phyloP scores from a whole-genome alignment of 2,888 invertebrate genomes.

The Orchestes rusci region DNA sequence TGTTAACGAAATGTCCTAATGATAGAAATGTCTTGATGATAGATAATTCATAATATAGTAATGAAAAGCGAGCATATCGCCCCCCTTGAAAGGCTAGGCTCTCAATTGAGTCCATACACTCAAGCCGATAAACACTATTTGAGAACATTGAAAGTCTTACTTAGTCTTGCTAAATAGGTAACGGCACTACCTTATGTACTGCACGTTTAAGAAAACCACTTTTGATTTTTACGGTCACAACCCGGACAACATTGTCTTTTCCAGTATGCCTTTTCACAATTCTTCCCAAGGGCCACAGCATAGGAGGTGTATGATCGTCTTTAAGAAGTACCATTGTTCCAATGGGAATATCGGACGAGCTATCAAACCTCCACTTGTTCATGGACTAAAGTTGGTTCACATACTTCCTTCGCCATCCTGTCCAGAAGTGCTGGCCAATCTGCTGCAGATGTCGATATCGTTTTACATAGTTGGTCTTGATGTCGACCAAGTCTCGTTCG shows the following conservation, averaged over 20 bases:
- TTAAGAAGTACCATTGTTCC: conserved; percentile 1
- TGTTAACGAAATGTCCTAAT: no score
- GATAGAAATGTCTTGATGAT: no score
- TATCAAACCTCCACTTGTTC: background rate
- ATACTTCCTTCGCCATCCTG: background rate
- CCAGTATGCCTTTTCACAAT: background rate
- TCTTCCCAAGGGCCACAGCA: conserved; percentile 1
- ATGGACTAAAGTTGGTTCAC: background rate
- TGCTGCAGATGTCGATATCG: background rate
- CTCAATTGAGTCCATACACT: background rate
- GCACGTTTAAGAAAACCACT: conserved; percentile 1
- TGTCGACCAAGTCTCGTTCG: background rate
- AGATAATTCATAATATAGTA: no score
- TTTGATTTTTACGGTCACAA: conserved; percentile 7
- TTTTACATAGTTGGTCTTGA: background rate
- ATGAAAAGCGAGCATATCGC: background rate
- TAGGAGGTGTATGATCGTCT: conserved; percentile 1
- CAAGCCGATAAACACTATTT: background rate
- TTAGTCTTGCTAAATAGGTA: background rate
- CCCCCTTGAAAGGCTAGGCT: background rate
- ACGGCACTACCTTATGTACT: background rate
- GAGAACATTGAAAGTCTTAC: background rate
- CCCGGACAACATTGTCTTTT: no score
- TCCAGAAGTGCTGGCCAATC: background rate
- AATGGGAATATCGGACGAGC: background rate